These are phyloP conservation scores for Cancer borealis DNA, from an alignment of 2,888 invertebrate genomes.

Conservation along the genomic window DNA sequence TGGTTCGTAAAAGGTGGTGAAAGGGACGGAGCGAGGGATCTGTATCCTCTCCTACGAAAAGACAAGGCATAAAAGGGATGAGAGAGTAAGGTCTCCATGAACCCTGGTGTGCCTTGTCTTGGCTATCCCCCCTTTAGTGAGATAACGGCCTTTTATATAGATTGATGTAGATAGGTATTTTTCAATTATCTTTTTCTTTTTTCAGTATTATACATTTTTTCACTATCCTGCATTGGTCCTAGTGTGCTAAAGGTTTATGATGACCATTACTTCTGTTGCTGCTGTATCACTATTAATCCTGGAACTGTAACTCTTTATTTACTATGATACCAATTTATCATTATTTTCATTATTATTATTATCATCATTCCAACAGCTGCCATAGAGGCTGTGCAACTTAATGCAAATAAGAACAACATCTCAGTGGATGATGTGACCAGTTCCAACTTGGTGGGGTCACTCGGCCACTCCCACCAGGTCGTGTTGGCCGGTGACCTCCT, in stretches of 20 bases:
- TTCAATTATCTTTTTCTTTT: no score
- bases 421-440: conserved; percentile 82
- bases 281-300: background rate
- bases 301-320: background rate
- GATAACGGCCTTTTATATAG: no score
- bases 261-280: background rate
- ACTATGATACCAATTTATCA: background rate
- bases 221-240: background rate
- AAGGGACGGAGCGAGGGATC: no score
- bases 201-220: background rate
- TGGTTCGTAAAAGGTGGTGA: no score
- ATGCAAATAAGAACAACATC: conserved; percentile 79
- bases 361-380: conserved; percentile 79
- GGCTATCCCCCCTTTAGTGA: no score
- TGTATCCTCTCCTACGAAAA: no score
- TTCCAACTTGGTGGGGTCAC: conserved; percentile 81
- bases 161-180: no score
- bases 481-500: conserved; percentile 87
- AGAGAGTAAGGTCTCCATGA: no score
- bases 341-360: background rate
- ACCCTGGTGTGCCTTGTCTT: no score
- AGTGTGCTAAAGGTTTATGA: background rate
- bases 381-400: conserved; percentile 78
- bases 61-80: no score
- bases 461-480: conserved; percentile 81